These are phyloP conservation scores for Caenorhabditis parvicauda DNA, from an alignment of 2,888 invertebrate genomes.

Conservation along the genomic window DNA sequence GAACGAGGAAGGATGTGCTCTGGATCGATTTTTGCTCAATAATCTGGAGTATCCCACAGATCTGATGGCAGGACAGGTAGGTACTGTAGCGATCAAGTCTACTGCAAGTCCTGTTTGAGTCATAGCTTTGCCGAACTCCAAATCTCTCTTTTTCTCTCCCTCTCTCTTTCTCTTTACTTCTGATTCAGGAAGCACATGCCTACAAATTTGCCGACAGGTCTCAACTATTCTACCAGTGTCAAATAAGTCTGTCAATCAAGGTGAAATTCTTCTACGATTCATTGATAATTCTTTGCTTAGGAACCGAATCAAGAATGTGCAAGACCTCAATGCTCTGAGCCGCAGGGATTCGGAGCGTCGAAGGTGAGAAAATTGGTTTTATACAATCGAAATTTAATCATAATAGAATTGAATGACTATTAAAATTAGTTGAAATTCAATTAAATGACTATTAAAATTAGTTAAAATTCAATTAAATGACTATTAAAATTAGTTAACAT, in stretches of 20 bases:
- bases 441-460: too few species aligned
- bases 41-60: slow-evolving; percentile 62
- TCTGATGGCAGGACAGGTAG: slow-evolving; percentile 57
- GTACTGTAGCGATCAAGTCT: not conserved
- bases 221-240: slow-evolving; percentile 62
- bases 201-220: slow-evolving; percentile 62
- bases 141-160: not conserved
- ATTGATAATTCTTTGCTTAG: slow-evolving; percentile 2
- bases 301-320: slow-evolving; percentile 59
- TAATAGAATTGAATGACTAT: too few species aligned
- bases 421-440: too few species aligned
- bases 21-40: slow-evolving; percentile 61
- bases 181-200: slow-evolving; percentile 56
- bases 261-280: not conserved
- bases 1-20: slow-evolving; percentile 61
- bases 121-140: not conserved
- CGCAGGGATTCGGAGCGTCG: too few species aligned
- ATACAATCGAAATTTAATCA: too few species aligned
- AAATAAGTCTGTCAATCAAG: slow-evolving; percentile 60
- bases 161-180: too few species aligned
- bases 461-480: too few species aligned
- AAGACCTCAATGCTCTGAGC: slow-evolving; percentile 56
- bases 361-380: too few species aligned
- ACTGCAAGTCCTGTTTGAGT: not conserved
- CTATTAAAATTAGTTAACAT: too few species aligned